Base-by-base conservation (phyloP, 1,140 invertebrate species). In the Drosophila willistoni region DNA sequence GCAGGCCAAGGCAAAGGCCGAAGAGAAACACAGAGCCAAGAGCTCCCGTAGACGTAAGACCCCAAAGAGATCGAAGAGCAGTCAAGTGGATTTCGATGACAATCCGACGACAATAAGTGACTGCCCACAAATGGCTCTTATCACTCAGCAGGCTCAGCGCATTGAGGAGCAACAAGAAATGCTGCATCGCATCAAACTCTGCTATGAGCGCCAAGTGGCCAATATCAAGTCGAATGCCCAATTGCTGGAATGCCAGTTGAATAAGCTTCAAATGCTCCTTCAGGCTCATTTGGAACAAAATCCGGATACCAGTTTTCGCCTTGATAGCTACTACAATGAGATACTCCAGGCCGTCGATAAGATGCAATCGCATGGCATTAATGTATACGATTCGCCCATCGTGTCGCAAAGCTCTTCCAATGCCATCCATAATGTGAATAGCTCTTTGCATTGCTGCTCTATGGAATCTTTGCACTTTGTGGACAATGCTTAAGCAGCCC, bases 181-280 rank as follows among this genome's bases (percentile, higher is more conserved):
- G 17, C 42, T 76, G 33, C 54, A 54, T 0, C 34, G 25, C 10
- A 54, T 76, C 1, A 75, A 60, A 7, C 34, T 25, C 0, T 72
- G 67, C 59, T 76, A 76, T n/a, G 71, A 68, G 29, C 59, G 71
- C 12, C 73, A 76, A 59, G 73, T 77, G 73, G 56, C 73, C 34
- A 65, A 62, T 55, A 77, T 77, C 34, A 77, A 76, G 44, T 61
- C 10, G 19, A 76, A 54, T 60, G 71, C 64, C 71, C 17, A 39
- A 9, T 44, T 74, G 57, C 41, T 76, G 25, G 73, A 73, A 12
- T n/a, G 56, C 0, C 73, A 76, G 34, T 47, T 76, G 64, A 33
- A 41, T 1, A 76, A 42, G 29, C 57, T 76, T 6, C 59, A 44
- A 7, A 3, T 10, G 33, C 29, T 60, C 1, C 17, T 47, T 1